Conservation (phyloP, 2,888 invertebrate genomes). For the Pediacus dermestoides region DNA sequence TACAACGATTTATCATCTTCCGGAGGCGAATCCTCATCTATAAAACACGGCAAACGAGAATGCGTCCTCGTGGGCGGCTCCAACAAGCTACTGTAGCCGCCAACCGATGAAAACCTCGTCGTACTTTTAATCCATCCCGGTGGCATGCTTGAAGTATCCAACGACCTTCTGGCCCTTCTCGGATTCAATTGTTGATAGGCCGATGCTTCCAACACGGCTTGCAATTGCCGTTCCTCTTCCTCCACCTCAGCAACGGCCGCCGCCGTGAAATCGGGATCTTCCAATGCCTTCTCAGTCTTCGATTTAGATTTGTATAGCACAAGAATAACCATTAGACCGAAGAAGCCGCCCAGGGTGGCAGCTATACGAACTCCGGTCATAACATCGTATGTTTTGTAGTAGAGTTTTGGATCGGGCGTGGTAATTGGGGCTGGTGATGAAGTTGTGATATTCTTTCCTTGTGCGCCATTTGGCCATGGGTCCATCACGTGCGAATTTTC, state of each 20-base stretch:
- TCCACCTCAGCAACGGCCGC: constrained; percentile 70
- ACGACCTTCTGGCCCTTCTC: constrained; percentile 48
- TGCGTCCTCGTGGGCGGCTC: constrained; percentile 61
- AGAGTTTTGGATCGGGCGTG: constrained; percentile 45
- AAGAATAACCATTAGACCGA: constrained; percentile 87
- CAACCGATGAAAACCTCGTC: constrained; percentile 60
- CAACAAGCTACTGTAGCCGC: constrained; percentile 68
- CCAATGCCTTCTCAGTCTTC: constrained; percentile 69
- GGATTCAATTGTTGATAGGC: constrained; percentile 55
- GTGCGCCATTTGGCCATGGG: constrained; percentile 43
- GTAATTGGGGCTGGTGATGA: constrained; percentile 20
- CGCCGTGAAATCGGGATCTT: constrained; percentile 77
- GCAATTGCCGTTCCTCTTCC: constrained; percentile 67
- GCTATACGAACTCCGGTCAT: constrained; percentile 93
- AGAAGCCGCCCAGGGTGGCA: constrained; percentile 86
- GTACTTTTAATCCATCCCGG: constrained; percentile 50
- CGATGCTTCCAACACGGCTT: constrained; percentile 69
- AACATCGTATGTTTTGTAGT: constrained; percentile 87
- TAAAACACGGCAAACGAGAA: constrained; percentile 60
- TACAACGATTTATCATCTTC: constrained; percentile 42
- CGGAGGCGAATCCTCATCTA: constrained; percentile 51
- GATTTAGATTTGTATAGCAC: constrained; percentile 87
- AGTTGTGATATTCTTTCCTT: constrained; percentile 34
- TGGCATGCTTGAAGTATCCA: constrained; percentile 66
- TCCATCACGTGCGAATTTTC: constrained; percentile 42